Evolutionary conservation across 2,797 vertebrate genomes (phyloP), one percentile per base, ranked within the genome.

Genomic region (Arctocebus calabarensis): DNA sequence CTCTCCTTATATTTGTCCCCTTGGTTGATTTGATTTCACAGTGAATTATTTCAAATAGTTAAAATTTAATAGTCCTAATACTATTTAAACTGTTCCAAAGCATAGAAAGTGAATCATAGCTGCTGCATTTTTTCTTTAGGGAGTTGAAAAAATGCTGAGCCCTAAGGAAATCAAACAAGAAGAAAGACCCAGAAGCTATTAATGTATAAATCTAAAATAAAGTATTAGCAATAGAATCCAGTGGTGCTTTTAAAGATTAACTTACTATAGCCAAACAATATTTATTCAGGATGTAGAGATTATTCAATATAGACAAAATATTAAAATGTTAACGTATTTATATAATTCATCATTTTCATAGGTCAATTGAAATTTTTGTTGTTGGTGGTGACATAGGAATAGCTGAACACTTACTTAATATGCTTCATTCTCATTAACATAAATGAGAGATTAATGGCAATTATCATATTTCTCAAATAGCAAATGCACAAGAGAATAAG

Each of bases 151-250:
- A 70, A n/a, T 45, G 10, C 59, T 64, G n/a, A 94, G 43, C 86
- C 16, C 29, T 11, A n/a, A 74, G 74, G 13, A 78, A 73, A 84
- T 11, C 29, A 73, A 29, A 75, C 29, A 85, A 75, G 29, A 84
- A 78, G 16, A 79, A 82, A 94, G 82, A 40, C 74, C 10, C 27
- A 29, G 59, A 88, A 74, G 19, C 88, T 75, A 75, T 81, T 75
- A 68, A 93, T 70, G n/a, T 93, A n/a, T 79, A 91, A 88, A 93
- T 93, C 43, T 37, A 61, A 73, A 73, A 59, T 52, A 96, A 68
- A 66, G 32, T 74, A 61, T 75, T 95, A 57, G n/a, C 84, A 37
- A 70, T 20, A 84, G 12, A 88, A 71, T 88, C n/a, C 11, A 86
- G 16, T 78, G 16, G 29, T 73, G 1, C 48, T 61, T 83, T 86